Conservation (phyloP, 2,113 vertebrate genomes). For the Parus major region DNA sequence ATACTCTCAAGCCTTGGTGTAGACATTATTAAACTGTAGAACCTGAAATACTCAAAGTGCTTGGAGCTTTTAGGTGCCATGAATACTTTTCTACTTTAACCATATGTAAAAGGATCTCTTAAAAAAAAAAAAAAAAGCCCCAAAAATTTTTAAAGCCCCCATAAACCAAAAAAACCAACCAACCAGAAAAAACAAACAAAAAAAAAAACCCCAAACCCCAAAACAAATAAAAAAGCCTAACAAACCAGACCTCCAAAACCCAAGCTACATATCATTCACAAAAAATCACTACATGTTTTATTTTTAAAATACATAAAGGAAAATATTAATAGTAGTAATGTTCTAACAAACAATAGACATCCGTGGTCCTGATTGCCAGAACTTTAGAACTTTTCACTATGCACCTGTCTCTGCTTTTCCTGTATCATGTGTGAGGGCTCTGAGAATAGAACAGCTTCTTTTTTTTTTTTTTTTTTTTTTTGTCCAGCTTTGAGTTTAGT, state of each 20-base stretch:
- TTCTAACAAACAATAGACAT: background rate
- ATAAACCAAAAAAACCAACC: no score
- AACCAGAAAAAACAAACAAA: no score
- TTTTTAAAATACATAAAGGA: background rate
- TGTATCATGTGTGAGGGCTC: background rate
- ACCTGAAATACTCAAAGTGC: background rate
- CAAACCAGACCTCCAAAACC: background rate
- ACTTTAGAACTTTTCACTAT: background rate
- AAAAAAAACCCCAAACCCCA: no score
- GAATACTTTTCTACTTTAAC: background rate
- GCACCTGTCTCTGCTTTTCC: background rate
- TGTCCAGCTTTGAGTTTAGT: background rate
- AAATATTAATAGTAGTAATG: background rate
- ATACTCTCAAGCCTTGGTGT: background rate
- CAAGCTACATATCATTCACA: background rate
- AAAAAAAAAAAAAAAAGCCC: background rate
- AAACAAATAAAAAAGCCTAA: background rate
- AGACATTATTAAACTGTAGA: background rate
- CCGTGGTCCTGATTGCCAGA: background rate
- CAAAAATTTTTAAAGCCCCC: no score
- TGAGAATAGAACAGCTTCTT: background rate
- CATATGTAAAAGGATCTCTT: background rate
- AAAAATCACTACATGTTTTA: background rate
- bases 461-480: background rate
- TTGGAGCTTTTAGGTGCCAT: background rate